Evolutionary conservation across 2,797 vertebrate genomes (phyloP).

Genomic region (Novumbra hubbsi): DNA sequence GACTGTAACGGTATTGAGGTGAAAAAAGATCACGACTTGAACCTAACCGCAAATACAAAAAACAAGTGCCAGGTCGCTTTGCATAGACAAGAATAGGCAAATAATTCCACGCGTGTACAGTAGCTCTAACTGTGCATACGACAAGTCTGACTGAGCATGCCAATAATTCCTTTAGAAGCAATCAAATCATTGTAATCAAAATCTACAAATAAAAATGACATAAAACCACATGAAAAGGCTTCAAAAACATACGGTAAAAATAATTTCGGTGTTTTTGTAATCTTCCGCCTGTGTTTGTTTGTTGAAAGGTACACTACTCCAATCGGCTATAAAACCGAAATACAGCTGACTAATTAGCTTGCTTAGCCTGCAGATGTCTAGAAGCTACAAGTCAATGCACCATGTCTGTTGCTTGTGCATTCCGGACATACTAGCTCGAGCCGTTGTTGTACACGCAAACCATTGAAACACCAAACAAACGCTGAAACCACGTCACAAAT

Average conservation of each 20-base stretch:
- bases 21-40: background rate
- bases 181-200: background rate
- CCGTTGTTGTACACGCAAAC: background rate
- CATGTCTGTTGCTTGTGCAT: slow-evolving; percentile 1
- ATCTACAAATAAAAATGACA: background rate
- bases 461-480: background rate
- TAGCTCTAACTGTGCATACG: background rate
- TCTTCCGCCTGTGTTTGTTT: background rate
- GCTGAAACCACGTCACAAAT: slow-evolving; percentile 1
- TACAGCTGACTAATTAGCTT: background rate
- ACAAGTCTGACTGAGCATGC: background rate
- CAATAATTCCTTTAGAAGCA: background rate
- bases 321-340: background rate
- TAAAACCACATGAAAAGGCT: background rate
- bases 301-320: background rate
- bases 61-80: background rate
- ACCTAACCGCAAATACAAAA: background rate
- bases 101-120: background rate
- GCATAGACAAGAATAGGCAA: background rate
- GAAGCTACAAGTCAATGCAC: slow-evolving; percentile 13
- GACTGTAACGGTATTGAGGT: slow-evolving; percentile 4
- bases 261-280: background rate
- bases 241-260: background rate
- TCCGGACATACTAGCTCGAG: background rate
- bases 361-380: background rate